Base-by-base conservation (phyloP, 2,888 invertebrate genomes). In the Dryococelus australis region DNA sequence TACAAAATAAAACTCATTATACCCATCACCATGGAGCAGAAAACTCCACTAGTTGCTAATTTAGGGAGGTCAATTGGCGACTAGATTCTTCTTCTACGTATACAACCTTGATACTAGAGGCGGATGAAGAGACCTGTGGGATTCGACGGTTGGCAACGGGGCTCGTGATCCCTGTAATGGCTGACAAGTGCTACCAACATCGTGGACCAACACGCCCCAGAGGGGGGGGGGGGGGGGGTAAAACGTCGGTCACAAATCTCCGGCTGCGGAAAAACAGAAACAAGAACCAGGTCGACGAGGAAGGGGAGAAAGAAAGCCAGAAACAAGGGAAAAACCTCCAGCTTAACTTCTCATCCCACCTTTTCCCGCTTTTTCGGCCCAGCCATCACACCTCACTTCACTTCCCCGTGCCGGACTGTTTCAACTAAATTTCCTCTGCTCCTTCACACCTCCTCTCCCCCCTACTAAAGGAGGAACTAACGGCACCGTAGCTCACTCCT, bases 171-270 rank as follows among this genome's bases (percentile, higher is more conserved):
- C 65, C 4, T n/a, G 65, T 16, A 65, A n/a, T 9, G 65, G 65
- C n/a, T 6, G 65, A 3, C 65, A 9, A n/a, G 65, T n/a, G 20
- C 65, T n/a, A 65, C 65, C 8, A n/a, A 65, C 65, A 65, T 65
- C n/a, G 65, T 8, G 12, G 65, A 65, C 65, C 65, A n/a, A 65
- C n/a, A 3, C 65, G 65, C 3, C 65, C n/a, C n/a, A n/a, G n/a
- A n/a, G n/a, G n/a, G n/a, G n/a, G n/a, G n/a, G n/a, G n/a, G n/a
- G 20, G 65, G 65, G 24, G 20, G 24, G 20, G 65, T 65, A 65
- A n/a, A 65, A n/a, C 65, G 65, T 65, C 65, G 65, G 65, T 65
- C 65, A 65, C 65, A 65, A 65, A 65, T 65, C 65, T 65, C 65
- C 65, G 8, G 65, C n/a, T n/a, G 1, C 65, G 65, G 65, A 65